Base-by-base conservation (phyloP, 1,140 invertebrate species). In the Musca domestica region DNA sequence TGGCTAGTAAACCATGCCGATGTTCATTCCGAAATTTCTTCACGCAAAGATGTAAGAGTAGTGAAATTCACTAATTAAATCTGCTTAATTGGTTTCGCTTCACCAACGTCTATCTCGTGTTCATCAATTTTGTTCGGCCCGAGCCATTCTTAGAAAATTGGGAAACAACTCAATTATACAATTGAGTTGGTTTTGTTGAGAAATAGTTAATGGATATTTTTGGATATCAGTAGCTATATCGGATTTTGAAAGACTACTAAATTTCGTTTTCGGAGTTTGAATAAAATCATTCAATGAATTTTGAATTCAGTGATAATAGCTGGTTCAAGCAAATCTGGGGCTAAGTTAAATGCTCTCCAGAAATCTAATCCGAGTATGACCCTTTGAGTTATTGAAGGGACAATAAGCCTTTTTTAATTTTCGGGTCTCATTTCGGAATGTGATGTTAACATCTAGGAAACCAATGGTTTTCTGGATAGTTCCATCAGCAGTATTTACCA, bases 351-450 rank as follows among this genome's bases (percentile, higher is more conserved):
- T 25, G 34, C 25, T 65, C 46, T 66, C 64, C 52, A 66, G 27
- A 69, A 66, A 47, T 69, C 52, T 23, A 69, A 17, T 5, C 64
- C 68, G 12, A 66, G 20, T 34, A 69, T 69, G 4, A 69, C 2
- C 15, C 51, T 27, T 48, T 70, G 65, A 0, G 22, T 15, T 27
- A 70, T 17, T 5, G 69, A 70, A n/a, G 63, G 63, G 20, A 48
- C 52, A 5, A 58, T 20, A 27, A 25, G 56, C 6, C 65, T 14
- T 41, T 27, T 54, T 1, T n/a, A 69, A 20, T 46, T 64, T 15
- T 46, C 41, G n/a, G 6, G 30, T 17, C 30, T 56, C 12, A 14
- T 49, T 56, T 54, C 65, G 25, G 10, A 41, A 22, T n/a, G 6
- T 65, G 1, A 69, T 27, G 10, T 47, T 19, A 10, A 70, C 69